Evolutionary conservation across 2,888 invertebrate species (phyloP).

Genomic region (Brenthis ino): DNA sequence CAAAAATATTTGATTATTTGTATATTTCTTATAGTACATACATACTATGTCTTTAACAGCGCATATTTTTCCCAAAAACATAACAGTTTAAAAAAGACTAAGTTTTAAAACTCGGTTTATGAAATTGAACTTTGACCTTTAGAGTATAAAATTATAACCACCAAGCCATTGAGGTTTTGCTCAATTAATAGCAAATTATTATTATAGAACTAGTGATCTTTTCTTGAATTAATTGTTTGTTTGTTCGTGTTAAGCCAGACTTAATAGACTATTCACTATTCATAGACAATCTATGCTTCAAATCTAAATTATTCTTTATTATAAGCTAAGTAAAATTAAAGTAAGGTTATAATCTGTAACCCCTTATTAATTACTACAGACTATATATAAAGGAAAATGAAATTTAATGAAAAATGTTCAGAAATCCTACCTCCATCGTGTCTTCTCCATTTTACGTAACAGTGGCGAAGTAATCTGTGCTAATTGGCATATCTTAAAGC

Average conservation of each 20-base stretch:
- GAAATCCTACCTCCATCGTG: too few relatives aligned
- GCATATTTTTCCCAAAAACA: too few relatives aligned
- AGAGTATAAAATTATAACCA: background rate
- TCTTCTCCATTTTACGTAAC: too few relatives aligned
- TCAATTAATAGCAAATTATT: slow-evolving; percentile 6
- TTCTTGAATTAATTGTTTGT: slow-evolving; percentile 16
- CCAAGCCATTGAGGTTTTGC: background rate
- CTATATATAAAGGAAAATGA: too few relatives aligned
- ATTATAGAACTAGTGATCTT: slow-evolving; percentile 14
- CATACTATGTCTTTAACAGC: too few relatives aligned
- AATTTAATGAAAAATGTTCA: too few relatives aligned
- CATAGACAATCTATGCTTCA: slow-evolving; percentile 6
- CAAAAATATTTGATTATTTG: background rate
- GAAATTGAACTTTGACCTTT: background rate
- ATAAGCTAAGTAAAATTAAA: slow-evolving; percentile 4
- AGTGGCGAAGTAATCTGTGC: too few relatives aligned
- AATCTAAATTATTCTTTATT: slow-evolving; percentile 23
- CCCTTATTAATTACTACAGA: background rate
- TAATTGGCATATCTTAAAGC: too few relatives aligned
- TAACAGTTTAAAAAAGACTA: too few relatives aligned
- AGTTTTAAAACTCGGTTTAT: too few relatives aligned
- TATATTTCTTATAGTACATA: too few relatives aligned
- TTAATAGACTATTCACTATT: slow-evolving; percentile 32
- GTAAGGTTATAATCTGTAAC: background rate
- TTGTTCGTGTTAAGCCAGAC: background rate